Evolutionary conservation across 2,113 vertebrate species (phyloP).

Genomic region (Ailurus styani): DNA sequence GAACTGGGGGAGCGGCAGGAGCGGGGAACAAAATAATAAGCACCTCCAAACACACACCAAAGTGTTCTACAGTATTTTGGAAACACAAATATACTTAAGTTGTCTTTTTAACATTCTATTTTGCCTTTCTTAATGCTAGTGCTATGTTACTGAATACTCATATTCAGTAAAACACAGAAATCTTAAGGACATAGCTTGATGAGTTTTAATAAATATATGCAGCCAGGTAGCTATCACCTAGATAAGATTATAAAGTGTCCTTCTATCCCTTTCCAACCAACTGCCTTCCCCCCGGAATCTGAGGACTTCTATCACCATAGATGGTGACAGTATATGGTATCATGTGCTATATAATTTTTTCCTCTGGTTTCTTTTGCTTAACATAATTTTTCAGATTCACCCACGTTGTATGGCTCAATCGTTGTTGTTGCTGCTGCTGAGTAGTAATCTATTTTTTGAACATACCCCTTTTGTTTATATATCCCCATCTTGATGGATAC

Average conservation of each 20-base stretch:
- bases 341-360: neutral
- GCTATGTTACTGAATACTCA: neutral
- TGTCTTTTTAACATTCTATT: conserved; percentile 13
- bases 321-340: neutral
- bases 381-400: neutral
- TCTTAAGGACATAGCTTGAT: neutral
- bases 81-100: neutral
- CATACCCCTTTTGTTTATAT: neutral
- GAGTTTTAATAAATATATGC: neutral
- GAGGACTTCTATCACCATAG: neutral
- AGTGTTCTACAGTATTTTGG: neutral
- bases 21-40: neutral
- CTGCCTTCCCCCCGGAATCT: neutral
- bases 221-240: neutral
- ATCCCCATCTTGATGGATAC: neutral
- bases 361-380: conserved; percentile 30
- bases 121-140: conserved; percentile 6
- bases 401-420: neutral
- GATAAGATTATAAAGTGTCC: neutral
- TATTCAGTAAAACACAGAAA: conserved; percentile 18
- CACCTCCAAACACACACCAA: neutral
- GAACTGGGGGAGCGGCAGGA: neutral
- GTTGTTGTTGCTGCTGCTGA: neutral
- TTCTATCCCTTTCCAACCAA: neutral
- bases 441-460: neutral